These are phyloP conservation scores for Alethe diademata DNA, from an alignment of 2,113 vertebrate species.

Conservation along the genomic window DNA sequence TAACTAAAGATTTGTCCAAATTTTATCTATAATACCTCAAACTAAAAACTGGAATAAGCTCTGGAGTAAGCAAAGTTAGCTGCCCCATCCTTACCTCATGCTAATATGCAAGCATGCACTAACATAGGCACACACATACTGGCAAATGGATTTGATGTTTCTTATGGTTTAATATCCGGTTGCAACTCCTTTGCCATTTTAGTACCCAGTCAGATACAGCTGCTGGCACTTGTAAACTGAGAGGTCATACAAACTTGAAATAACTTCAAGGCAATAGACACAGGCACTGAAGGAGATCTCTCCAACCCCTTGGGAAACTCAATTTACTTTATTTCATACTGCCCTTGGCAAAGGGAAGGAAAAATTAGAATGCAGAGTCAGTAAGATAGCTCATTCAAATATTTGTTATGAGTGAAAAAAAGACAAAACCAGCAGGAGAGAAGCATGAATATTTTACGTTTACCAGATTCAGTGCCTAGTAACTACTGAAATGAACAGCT, in stretches of 20 bases:
- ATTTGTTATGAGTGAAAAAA: neutral
- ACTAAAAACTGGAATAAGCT: neutral
- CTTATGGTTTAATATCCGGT: too few relatives aligned
- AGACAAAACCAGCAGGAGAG: neutral
- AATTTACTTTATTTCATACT: neutral
- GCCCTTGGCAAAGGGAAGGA: neutral
- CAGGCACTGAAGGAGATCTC: neutral
- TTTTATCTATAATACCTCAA: neutral
- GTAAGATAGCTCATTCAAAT: neutral
- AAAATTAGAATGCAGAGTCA: neutral
- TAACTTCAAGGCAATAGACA: neutral
- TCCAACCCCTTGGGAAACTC: neutral
- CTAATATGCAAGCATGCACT: accelerated
- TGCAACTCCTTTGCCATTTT: neutral
- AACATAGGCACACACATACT: accelerated
- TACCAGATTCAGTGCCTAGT: neutral
- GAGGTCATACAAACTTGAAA: neutral
- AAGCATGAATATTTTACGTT: neutral
- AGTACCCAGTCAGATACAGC: neutral
- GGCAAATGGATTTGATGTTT: accelerated
- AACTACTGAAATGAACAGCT: neutral
- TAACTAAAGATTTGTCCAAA: neutral
- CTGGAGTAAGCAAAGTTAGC: neutral
- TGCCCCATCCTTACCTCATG: neutral
- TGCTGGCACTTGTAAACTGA: neutral